Base-by-base conservation (phyloP, 2,888 invertebrate genomes). In the Phania funesta region DNA sequence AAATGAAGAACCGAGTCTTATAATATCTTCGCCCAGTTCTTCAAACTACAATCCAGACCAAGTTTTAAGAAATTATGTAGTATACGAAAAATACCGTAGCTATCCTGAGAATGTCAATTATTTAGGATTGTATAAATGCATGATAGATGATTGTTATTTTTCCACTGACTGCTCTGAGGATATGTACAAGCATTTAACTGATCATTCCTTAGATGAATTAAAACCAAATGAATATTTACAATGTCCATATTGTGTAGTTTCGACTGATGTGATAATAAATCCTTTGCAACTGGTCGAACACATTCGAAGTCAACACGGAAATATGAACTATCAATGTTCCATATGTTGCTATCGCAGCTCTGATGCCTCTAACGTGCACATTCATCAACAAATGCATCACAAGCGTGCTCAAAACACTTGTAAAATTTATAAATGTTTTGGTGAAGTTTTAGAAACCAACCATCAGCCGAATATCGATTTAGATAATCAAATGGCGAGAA, bases 51-150 rank as follows among this genome's bases (percentile, higher is more conserved):
- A 11, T 18, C 38, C n/a, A n/a, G n/a, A 9, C 7, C n/a, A 5
- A 22, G 29, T 16, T 8, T 0, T 13, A 16, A 26, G 16, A 46
- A 46, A 1, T 13, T 11, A 38, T 24, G 2, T 22, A 9, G 22
- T 50, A 6, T 73, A 79, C 20, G 65, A 79, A 44, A 73, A 41
- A 44, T 87, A 86, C 77, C 84, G 86, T 5, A 44, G 38, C 22
- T 83, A 84, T 67, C 80, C 84, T 16, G 1, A n/a, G n/a, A 79
- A 67, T 67, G 70, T 71, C 0, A 74, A 73, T 0, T 87, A 86
- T 60, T 84, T 85, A 50, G 87, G 87, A 0, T 41, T 87, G 20
- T 86, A 77, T 26, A 87, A 87, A 56, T 87, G 87, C 70, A 85
- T 85, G 80, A 48, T 83, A 13, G 65, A 56, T 13, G 85, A 85